These are phyloP conservation scores for Cololabis saira DNA, from an alignment of 2,113 vertebrate genomes.

Conservation along the genomic window DNA sequence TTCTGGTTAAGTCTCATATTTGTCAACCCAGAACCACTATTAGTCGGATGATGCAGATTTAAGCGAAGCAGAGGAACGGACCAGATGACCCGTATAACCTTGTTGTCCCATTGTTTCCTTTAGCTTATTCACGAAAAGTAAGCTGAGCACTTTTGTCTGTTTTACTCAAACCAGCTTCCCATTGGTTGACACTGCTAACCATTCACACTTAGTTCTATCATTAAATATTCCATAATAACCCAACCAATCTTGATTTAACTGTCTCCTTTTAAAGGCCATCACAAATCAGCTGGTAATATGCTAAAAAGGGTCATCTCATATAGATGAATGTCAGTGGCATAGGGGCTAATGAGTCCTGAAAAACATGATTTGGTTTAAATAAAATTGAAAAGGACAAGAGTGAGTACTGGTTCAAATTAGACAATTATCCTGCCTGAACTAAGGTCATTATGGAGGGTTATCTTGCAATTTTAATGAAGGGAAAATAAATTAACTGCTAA, in stretches of 20 bases:
- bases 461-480: constrained; percentile 41
- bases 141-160: too few species aligned
- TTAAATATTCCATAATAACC: constrained; percentile 20
- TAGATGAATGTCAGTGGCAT: constrained; percentile 56
- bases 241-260: constrained; percentile 40
- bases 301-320: constrained; percentile 40
- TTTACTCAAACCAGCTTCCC: not conserved
- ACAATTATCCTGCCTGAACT: constrained; percentile 64
- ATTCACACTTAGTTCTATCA: constrained; percentile 24
- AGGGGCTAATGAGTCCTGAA: constrained; percentile 73
- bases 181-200: not conserved
- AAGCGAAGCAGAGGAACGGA: too few species aligned
- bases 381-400: constrained; percentile 56
- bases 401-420: constrained; percentile 63
- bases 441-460: constrained; percentile 29
- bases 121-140: too few species aligned
- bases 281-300: constrained; percentile 46
- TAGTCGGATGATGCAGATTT: too few species aligned
- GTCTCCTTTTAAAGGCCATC: constrained; percentile 10
- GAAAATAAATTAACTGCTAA: constrained; percentile 68
- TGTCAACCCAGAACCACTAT: too few species aligned
- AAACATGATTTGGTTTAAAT: constrained; percentile 40
- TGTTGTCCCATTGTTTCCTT: too few species aligned
- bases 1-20: too few species aligned
- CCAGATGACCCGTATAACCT: too few species aligned